Conservation (phyloP, 1,140 invertebrate species). For the Psilanteris sp. region DNA sequence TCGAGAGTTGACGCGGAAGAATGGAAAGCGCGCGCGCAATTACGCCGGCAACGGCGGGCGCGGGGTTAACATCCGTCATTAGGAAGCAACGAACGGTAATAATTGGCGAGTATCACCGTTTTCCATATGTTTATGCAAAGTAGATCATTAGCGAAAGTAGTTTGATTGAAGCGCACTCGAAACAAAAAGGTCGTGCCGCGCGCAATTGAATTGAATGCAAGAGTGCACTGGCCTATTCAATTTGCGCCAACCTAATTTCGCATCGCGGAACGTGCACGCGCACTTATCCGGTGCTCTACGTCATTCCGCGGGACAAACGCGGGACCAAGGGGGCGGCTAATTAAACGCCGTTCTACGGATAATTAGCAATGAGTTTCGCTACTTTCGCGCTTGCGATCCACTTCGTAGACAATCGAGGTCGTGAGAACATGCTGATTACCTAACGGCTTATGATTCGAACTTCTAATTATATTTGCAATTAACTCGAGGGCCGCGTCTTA, state of each 20-base stretch:
- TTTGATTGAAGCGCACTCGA: slow-evolving; percentile 50
- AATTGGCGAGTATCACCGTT: slow-evolving; percentile 55
- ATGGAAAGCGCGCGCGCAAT: slow-evolving; percentile 33
- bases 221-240: slow-evolving; percentile 59
- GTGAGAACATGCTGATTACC: slow-evolving; percentile 72
- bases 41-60: slow-evolving; percentile 2
- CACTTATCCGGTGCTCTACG: slow-evolving; percentile 58
- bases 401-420: slow-evolving; percentile 72
- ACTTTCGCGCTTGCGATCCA: slow-evolving; percentile 70
- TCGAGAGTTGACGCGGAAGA: slow-evolving; percentile 26
- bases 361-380: slow-evolving; percentile 72
- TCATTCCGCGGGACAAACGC: slow-evolving; percentile 54
- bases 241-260: slow-evolving; percentile 61
- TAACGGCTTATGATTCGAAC: slow-evolving; percentile 71
- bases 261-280: slow-evolving; percentile 54
- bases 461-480: slow-evolving; percentile 75
- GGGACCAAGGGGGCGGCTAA: slow-evolving; percentile 56
- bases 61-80: slow-evolving; percentile 41
- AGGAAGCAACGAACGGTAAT: slow-evolving; percentile 53
- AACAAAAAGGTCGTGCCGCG: slow-evolving; percentile 58
- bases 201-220: slow-evolving; percentile 51
- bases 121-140: slow-evolving; percentile 62
- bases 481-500: slow-evolving; percentile 58
- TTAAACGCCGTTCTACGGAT: slow-evolving; percentile 71
- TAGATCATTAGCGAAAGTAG: slow-evolving; percentile 59